These are phyloP conservation scores for Marisa cornuarietis DNA, from an alignment of 1,140 invertebrate genomes.

Conservation along the genomic window DNA sequence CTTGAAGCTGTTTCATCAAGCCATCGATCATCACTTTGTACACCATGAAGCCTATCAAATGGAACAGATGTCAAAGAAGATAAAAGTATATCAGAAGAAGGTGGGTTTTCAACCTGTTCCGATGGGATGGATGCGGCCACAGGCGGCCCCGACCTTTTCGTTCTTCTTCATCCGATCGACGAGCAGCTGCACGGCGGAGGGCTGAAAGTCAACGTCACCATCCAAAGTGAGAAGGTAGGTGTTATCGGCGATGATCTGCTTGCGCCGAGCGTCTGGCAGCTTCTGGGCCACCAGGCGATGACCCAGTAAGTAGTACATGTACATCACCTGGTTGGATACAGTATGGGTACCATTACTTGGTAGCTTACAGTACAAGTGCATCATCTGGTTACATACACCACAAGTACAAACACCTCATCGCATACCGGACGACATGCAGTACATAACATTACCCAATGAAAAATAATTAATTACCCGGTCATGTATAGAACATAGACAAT, in stretches of 20 bases:
- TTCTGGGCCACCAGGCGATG: conserved; percentile 53
- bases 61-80: neutral
- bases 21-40: no score
- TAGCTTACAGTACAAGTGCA: no score
- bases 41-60: no score
- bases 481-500: no score
- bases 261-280: conserved; percentile 81
- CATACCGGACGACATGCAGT: no score
- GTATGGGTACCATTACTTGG: no score
- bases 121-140: conserved; percentile 71
- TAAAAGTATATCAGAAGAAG: neutral
- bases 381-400: no score
- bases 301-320: conserved; percentile 74
- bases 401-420: no score
- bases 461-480: no score
- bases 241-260: conserved; percentile 80
- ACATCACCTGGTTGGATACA: conserved; percentile 71
- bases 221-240: conserved; percentile 71
- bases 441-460: no score
- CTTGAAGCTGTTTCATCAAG: no score
- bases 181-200: conserved; percentile 69
- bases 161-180: conserved; percentile 73
- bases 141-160: conserved; percentile 71
- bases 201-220: conserved; percentile 73
- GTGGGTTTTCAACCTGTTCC: conserved; percentile 58